A percentile compares a stretch with the other conserved stretches of the same genome.
phyloP scores from a whole-genome alignment of 2,113 vertebrate genomes.

The Vireo altiloquus region DNA sequence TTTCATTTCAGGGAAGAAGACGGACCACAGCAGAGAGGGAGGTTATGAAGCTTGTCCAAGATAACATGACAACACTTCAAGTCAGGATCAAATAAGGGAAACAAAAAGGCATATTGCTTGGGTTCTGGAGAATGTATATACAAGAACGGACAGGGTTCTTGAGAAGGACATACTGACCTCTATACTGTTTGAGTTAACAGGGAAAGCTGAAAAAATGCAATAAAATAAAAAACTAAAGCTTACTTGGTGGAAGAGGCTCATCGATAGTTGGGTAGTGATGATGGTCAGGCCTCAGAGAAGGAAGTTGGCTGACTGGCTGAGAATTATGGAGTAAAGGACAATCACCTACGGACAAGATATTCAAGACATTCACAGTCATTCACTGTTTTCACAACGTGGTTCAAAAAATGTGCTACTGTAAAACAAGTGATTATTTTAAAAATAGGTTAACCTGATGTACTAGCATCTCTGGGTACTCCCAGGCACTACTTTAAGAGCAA shows the following conservation, averaged over 20 bases:
- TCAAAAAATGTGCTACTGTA: constrained; percentile 65
- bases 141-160: constrained; percentile 14
- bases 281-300: constrained; percentile 91
- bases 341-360: constrained; percentile 83
- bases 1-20: neutral
- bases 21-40: neutral
- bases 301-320: constrained; percentile 89
- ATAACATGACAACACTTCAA: neutral
- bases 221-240: constrained; percentile 77
- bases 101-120: neutral
- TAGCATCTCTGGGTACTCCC: neutral
- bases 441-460: neutral
- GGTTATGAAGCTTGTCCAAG: neutral
- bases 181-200: constrained; percentile 52
- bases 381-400: constrained; percentile 55
- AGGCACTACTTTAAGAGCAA: constrained; percentile 28
- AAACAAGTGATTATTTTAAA: constrained; percentile 43
- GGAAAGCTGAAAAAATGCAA: constrained; percentile 67
- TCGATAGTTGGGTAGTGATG: constrained; percentile 96
- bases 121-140: neutral
- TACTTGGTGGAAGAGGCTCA: constrained; percentile 98
- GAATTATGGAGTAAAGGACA: constrained; percentile 83
- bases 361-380: constrained; percentile 77
- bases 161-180: constrained; percentile 70
- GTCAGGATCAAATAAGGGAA: neutral